phyloP scores from a whole-genome alignment of 2,797 vertebrate genomes.

The Nyctibius grandis region DNA sequence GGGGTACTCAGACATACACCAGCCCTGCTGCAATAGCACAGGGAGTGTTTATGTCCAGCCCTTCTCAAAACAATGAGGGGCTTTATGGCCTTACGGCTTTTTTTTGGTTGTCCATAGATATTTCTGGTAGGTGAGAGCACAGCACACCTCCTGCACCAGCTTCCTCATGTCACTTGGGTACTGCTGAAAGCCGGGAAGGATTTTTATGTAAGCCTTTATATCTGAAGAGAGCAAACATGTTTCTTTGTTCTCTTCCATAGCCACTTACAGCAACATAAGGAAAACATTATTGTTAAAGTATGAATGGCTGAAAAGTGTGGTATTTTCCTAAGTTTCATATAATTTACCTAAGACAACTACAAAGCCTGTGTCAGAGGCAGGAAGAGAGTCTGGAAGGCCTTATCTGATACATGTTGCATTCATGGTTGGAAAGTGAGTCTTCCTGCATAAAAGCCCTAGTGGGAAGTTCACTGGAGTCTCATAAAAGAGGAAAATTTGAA shows the following conservation, averaged over 20 bases:
- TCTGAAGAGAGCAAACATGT: background rate
- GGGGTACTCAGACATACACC: background rate
- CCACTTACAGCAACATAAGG: background rate
- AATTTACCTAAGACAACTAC: background rate
- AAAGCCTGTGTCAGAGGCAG: background rate
- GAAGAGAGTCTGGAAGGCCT: background rate
- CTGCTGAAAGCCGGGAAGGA: background rate
- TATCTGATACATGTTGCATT: background rate
- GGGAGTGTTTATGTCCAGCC: background rate
- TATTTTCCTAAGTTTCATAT: background rate
- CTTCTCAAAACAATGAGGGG: background rate
- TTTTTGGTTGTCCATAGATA: background rate
- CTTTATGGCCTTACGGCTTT: background rate
- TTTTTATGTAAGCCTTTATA: background rate
- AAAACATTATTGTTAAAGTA: conserved; percentile 4
- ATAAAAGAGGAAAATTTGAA: background rate
- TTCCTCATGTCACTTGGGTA: background rate
- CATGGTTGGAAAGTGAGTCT: background rate
- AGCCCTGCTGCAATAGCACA: background rate
- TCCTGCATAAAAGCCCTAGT: background rate
- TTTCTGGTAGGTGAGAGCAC: background rate
- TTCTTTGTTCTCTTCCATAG: conserved; percentile 19
- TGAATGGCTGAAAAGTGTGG: background rate
- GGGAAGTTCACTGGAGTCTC: background rate
- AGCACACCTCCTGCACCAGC: background rate